Base-by-base conservation (phyloP, 2,797 vertebrate species). In the Brachymystax lenok region DNA sequence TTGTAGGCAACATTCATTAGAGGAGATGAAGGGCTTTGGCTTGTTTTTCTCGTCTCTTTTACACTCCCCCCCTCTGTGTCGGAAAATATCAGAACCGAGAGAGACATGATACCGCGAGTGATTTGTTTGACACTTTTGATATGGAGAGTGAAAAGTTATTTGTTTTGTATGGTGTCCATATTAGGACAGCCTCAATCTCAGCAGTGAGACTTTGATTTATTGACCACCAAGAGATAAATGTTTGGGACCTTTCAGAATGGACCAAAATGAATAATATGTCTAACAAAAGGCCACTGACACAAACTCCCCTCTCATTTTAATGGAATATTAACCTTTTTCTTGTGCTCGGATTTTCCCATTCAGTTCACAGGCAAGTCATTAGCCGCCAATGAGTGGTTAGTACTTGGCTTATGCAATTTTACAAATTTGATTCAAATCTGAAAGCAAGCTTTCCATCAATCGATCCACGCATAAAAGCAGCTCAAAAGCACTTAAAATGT, bases 1-100 rank as follows among this genome's bases (percentile, higher is more conserved):
- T 85, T 74, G 81, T 79, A 76, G 82, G 74, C 75, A 81, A 80
- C 83, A 82, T 83, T 91, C 90, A 91, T 93, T 89, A 90, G 84
- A 71, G 67, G 71, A 90, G 86, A 91, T 90, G 84, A 91, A 89
- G 85, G 84, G 75, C 77, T 86, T 79, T 21, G 75, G 75, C 84
- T 82, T 87, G 77, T 88, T 85, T 79, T 86, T 59, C 64, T 21
- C 30, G 16, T 30, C 13, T 66, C 63, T 24, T 30, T 30, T 66
- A 59, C 19, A 21, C 19, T 14, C 24, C 5, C 51, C 19, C n/a
- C 24, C 19, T 56, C 52, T 56, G 19, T 10, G n/a, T 69, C 73
- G 76, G 67, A 46, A 24, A 50, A 21, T 13, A 40, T n/a, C 19
- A 50, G 40, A 6, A 70, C 40, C 24, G 35, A 50, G 28, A 67